Conservation (phyloP, 1,140 invertebrate species). For the Trigoniulus corallinus region DNA sequence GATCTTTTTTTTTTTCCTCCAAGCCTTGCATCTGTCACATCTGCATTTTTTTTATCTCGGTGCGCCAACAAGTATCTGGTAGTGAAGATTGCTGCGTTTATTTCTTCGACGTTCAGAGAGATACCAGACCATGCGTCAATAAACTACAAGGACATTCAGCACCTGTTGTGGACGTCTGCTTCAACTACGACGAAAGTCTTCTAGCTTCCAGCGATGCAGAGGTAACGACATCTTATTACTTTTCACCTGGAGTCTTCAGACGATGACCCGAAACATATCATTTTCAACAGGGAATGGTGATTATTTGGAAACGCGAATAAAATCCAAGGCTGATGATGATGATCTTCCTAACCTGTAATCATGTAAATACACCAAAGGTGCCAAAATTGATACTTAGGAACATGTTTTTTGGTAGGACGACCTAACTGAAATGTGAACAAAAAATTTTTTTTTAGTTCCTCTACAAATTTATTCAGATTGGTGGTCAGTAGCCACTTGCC, state of each 20-base stretch:
- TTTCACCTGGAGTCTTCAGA: not conserved
- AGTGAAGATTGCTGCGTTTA: conserved; percentile 74
- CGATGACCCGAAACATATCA: not conserved
- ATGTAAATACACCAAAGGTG: not conserved
- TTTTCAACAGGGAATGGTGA: conserved; percentile 45
- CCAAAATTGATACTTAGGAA: no score
- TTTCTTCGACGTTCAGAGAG: conserved; percentile 60
- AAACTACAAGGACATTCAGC: conserved; percentile 68
- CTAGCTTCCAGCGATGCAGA: conserved; percentile 66
- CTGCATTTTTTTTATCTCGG: conserved; percentile 26
- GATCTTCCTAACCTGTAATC: not conserved
- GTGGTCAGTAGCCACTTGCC: no score
- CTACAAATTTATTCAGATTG: no score
- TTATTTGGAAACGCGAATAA: conserved; percentile 53
- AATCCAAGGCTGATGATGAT: not conserved
- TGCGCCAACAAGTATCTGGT: conserved; percentile 66
- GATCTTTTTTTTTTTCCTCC: not conserved
- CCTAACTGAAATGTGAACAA: no score
- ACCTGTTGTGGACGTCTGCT: conserved; percentile 61
- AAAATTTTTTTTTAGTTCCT: no score
- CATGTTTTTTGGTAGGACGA: no score
- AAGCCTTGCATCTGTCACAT: no score
- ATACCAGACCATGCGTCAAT: conserved; percentile 51
- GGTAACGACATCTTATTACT: conserved; percentile 7
- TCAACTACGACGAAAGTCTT: conserved; percentile 78